These are phyloP conservation scores for Eurytoma californica DNA, from an alignment of 2,888 invertebrate species.

Conservation along the genomic window DNA sequence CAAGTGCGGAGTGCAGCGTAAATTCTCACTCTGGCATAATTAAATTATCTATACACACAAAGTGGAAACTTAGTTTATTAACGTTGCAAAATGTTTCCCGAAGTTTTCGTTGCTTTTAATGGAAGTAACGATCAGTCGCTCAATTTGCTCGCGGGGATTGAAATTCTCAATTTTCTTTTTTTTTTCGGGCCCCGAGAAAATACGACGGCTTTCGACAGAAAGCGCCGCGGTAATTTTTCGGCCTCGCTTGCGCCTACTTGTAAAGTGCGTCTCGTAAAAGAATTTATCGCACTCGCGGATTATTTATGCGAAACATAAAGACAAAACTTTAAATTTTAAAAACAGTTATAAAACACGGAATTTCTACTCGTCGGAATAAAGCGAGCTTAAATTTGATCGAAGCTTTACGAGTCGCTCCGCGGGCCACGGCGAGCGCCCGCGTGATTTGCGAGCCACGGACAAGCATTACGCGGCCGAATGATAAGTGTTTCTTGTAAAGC, in stretches of 20 bases:
- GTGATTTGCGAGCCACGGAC: slow-evolving; percentile 40
- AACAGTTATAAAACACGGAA: slow-evolving; percentile 48
- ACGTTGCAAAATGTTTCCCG: slow-evolving; percentile 8
- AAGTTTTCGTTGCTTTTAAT: slow-evolving; percentile 13
- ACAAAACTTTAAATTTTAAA: slow-evolving; percentile 49
- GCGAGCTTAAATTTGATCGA: slow-evolving; percentile 49
- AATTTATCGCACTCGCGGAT: slow-evolving; percentile 50
- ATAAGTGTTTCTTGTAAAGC: slow-evolving; percentile 22
- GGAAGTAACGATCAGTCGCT: no score
- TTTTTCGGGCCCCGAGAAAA: not conserved
- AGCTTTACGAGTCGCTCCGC: slow-evolving; percentile 48
- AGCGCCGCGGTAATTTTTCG: slow-evolving; percentile 40
- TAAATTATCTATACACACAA: slow-evolving; percentile 21
- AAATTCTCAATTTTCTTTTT: slow-evolving; percentile 21
- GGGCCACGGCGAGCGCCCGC: slow-evolving; percentile 11
- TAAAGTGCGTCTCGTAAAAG: slow-evolving; percentile 52
- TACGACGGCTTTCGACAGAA: slow-evolving; percentile 11
- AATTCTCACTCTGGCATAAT: slow-evolving; percentile 15
- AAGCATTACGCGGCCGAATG: slow-evolving; percentile 31
- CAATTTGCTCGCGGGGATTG: not conserved
- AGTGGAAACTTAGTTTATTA: slow-evolving; percentile 9
- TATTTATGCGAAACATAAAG: slow-evolving; percentile 50
- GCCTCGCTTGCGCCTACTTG: slow-evolving; percentile 40
- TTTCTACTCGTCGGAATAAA: slow-evolving; percentile 33
- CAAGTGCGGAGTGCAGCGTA: slow-evolving; percentile 4